Evolutionary conservation across 2,113 vertebrate species (phyloP).

Genomic region (Poeciliopsis retropinna): DNA sequence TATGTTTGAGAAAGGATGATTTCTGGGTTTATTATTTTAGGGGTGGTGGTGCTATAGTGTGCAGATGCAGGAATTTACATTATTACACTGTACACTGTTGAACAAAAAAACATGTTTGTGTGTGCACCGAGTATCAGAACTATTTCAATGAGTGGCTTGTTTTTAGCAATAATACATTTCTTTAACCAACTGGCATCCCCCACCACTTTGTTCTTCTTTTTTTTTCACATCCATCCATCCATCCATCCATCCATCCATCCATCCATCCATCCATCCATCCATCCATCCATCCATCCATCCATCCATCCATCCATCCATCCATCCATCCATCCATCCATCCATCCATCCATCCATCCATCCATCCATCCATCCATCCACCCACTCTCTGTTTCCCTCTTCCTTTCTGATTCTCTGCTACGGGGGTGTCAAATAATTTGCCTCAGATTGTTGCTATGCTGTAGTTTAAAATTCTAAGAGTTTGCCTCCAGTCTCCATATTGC

Average conservation of each 20-base stretch:
- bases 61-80: slow-evolving; percentile 9
- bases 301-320: too few species aligned
- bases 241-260: too few species aligned
- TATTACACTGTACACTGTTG: not conserved
- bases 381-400: not conserved
- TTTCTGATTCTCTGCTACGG: slow-evolving; percentile 8
- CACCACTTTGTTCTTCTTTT: slow-evolving; percentile 29
- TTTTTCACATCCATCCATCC: slow-evolving; percentile 5
- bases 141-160: not conserved
- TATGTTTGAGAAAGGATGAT: slow-evolving; percentile 25
- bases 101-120: not conserved
- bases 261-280: too few species aligned
- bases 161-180: slow-evolving; percentile 28
- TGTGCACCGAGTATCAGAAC: not conserved
- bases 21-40: slow-evolving; percentile 1
- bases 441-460: slow-evolving; percentile 11
- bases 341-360: slow-evolving; percentile 6
- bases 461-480: slow-evolving; percentile 3
- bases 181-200: slow-evolving; percentile 6
- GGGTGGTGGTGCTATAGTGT: not conserved
- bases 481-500: not conserved
- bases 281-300: too few species aligned
- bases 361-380: slow-evolving; percentile 7
- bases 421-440: slow-evolving; percentile 16
- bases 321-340: too few species aligned